Conservation (phyloP, 2,797 vertebrate species). For the Stomatorhinus walkeri region DNA sequence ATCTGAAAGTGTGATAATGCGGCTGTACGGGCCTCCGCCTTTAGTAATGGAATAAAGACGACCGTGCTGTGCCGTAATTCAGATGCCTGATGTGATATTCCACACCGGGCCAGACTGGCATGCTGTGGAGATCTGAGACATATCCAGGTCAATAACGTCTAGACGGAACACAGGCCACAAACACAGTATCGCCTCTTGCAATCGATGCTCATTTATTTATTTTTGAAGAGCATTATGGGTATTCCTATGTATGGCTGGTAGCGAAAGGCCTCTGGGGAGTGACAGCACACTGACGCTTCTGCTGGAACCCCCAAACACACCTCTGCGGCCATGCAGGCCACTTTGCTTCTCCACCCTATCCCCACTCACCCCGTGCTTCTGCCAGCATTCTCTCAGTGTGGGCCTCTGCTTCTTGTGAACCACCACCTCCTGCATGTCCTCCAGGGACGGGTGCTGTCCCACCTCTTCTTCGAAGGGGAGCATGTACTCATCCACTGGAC, state of each 20-base stretch:
- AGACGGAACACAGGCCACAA: slow-evolving; percentile 4
- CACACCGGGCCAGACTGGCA: background rate
- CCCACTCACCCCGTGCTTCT: slow-evolving; percentile 84
- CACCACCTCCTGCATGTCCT: slow-evolving; percentile 98
- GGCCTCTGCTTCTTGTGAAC: slow-evolving; percentile 97
- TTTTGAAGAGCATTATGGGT: background rate
- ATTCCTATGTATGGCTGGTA: background rate
- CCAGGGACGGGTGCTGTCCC: slow-evolving; percentile 91
- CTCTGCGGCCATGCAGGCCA: background rate
- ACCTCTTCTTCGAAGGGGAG: slow-evolving; percentile 96
- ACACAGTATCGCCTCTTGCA: background rate
- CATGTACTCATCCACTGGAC: slow-evolving; percentile 94
- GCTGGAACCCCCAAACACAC: background rate
- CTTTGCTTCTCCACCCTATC: background rate
- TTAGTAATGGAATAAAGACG: background rate
- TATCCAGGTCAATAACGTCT: background rate
- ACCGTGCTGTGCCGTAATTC: background rate
- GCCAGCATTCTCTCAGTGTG: slow-evolving; percentile 88
- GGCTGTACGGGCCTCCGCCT: background rate
- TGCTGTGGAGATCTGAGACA: background rate
- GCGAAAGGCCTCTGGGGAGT: background rate
- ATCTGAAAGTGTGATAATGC: background rate
- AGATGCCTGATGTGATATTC: background rate
- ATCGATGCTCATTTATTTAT: slow-evolving; percentile 2
- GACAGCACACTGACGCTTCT: background rate